These are phyloP conservation scores for pig (Sus scrofa) DNA, from an alignment of 2,113 vertebrate genomes.

Conservation along the genomic window DNA sequence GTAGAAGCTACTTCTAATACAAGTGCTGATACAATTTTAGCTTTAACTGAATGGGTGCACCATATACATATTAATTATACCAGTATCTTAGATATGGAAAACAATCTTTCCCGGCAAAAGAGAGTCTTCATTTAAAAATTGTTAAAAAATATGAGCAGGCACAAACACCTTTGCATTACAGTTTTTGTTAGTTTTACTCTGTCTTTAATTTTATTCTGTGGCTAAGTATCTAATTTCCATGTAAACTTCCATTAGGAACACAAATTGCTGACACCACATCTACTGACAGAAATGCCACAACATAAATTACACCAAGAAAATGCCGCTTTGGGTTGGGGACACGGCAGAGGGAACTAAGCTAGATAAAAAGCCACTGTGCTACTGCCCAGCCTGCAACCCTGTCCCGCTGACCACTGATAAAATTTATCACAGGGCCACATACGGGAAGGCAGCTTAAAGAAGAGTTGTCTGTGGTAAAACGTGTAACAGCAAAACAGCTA, in stretches of 20 bases:
- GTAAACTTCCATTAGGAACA: conserved; percentile 87
- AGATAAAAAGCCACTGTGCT: conserved; percentile 89
- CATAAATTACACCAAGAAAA: conserved; percentile 85
- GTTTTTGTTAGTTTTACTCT: conserved; percentile 87
- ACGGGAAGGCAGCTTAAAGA: conserved; percentile 77
- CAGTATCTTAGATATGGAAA: neutral
- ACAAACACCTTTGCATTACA: conserved; percentile 74
- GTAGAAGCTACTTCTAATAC: conserved; percentile 31
- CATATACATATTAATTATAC: neutral
- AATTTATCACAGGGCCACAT: conserved; percentile 87
- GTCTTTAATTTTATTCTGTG: conserved; percentile 86
- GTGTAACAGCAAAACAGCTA: conserved; percentile 82
- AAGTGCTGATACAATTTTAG: neutral
- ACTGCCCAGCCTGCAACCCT: conserved; percentile 73
- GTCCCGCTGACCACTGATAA: conserved; percentile 88
- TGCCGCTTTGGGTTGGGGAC: conserved; percentile 60
- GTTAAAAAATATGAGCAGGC: conserved; percentile 49
- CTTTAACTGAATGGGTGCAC: neutral
- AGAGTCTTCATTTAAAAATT: conserved; percentile 31
- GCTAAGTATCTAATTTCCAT: conserved; percentile 86
- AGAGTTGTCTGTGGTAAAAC: conserved; percentile 84
- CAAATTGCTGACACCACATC: conserved; percentile 90
- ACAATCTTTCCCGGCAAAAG: conserved; percentile 63
- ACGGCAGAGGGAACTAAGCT: conserved; percentile 62
- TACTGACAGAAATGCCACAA: conserved; percentile 86